Base-by-base conservation (phyloP, 1,140 invertebrate genomes). In the Semibalanus balanoides region DNA sequence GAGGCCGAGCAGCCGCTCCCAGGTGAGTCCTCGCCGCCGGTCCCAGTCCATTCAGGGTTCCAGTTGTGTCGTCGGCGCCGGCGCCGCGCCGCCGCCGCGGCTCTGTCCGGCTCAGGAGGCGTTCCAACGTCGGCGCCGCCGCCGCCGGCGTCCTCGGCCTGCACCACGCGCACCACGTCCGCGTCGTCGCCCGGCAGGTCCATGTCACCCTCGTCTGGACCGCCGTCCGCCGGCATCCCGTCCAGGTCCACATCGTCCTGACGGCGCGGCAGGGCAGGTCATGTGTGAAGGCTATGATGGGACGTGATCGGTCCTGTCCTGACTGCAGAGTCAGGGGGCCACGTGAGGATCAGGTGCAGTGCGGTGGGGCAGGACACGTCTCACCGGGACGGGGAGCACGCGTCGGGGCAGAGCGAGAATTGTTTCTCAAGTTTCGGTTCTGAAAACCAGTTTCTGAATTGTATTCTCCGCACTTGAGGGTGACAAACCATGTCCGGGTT, bases 101-200 rank as follows among this genome's bases (percentile, higher is more conserved):
- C 74, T 76, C 77, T 14, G 64, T n/a, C n/a, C n/a, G 28, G 74
- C 28, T 28, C n/a, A 28, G n/a, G 74, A 64, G 51, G 14, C 51
- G 22, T 99, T 96, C 97, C 97, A 99, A n/a, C n/a, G 0, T 97
- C 99, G 0, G 99, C 83, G 83, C 99, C 97, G 81, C 99, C 97
- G 31, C 93, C 95, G 0, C 94, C 96, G 80, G 98, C 35, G 51
- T 83, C 97, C 95, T 85, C 93, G 91, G 1, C 88, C 90, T 70
- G 80, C 78, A 74, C 79, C 79, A n/a, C 51, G 74, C 25, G 29
- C 73, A 35, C 64, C 76, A 75, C 74, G 78, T 82, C 78, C 75
- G 30, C 75, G 74, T 22, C 76, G 14, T 64, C 51, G 9, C 11
- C 11, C 7, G 51, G 30, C 29, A 76, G 64, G 71, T 51, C 74